Conservation (phyloP, 2,888 invertebrate species). For the Athripsodes cinereus region DNA sequence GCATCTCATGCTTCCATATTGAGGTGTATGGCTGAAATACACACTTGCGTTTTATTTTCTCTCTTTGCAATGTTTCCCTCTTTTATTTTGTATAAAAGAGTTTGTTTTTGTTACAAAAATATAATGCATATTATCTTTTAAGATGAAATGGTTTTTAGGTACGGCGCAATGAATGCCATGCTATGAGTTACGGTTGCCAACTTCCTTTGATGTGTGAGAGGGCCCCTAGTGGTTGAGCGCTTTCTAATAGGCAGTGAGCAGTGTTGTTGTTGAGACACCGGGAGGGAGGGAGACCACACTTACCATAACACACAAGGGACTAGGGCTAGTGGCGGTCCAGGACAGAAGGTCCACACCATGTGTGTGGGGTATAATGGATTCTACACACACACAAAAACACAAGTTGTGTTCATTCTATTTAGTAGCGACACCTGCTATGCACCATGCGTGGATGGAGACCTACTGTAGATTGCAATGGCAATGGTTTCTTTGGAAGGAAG, state of each 20-base stretch:
- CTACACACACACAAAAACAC: no score
- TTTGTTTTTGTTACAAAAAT: constrained; percentile 4
- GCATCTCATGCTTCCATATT: no score
- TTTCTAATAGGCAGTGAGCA: neutral
- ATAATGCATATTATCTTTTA: constrained; percentile 19
- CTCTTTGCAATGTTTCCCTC: no score
- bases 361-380: no score
- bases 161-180: constrained; percentile 17
- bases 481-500: constrained; percentile 7
- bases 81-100: neutral
- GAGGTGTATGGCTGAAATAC: no score
- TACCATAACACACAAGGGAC: no score
- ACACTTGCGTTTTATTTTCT: no score
- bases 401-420: neutral
- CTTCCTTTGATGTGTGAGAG: constrained; percentile 7
- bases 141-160: constrained; percentile 19
- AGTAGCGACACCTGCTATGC: no score
- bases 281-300: neutral
- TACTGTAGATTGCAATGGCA: neutral
- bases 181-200: constrained; percentile 13
- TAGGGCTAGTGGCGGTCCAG: no score
- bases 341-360: no score
- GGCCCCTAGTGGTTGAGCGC: constrained; percentile 12
- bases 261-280: constrained; percentile 5
- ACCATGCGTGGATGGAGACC: neutral